Evolutionary conservation across 1,140 invertebrate genomes (phyloP), one percentile per base, ranked within the genome.

Genomic region (Leptopilina boulardi): DNA sequence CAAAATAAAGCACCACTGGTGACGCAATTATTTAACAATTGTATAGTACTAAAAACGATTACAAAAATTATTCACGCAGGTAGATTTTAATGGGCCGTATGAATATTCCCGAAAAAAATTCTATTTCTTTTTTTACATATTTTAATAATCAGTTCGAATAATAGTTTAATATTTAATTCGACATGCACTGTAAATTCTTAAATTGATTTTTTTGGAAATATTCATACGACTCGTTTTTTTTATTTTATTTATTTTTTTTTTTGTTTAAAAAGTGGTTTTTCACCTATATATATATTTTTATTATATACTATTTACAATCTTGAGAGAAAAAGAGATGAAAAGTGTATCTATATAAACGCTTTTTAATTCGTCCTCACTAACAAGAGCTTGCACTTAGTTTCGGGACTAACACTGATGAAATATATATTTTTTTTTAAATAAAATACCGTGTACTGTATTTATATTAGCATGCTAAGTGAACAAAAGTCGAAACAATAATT

Each of bases 401-500:
- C 13, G 59, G 59, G 59, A 23, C 59, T 30, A 66, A 66, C 59
- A 66, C 59, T 66, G 59, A 66, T 66, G 59, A 66, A 66, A 66
- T 66, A n/a, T n/a, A n/a, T n/a, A n/a, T 5, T 30, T 66, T 21
- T 51, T 38, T 9, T 19, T 18, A 54, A 66, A 15, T 30, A 66
- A 66, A 66, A 30, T 15, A n/a, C 0, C 11, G n/a, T 18, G 47
- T 18, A 4, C 8, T 26, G 13, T 26, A 1, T 66, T 19, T 54
- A 21, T 54, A n/a, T n/a, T n/a, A n/a, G 51, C 8, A 54, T 19
- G 21, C 18, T 66, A 11, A n/a, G 8, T 30, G 26, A 23, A 8
- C n/a, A 30, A 66, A 59, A 21, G 19, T 23, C 26, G 26, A 30
- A 30, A 26, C 4, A 59, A 59, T 13, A 26, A 11, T 59, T 59